Evolutionary conservation across 2,797 vertebrate species (phyloP).

Genomic region (Chelonia mydas): DNA sequence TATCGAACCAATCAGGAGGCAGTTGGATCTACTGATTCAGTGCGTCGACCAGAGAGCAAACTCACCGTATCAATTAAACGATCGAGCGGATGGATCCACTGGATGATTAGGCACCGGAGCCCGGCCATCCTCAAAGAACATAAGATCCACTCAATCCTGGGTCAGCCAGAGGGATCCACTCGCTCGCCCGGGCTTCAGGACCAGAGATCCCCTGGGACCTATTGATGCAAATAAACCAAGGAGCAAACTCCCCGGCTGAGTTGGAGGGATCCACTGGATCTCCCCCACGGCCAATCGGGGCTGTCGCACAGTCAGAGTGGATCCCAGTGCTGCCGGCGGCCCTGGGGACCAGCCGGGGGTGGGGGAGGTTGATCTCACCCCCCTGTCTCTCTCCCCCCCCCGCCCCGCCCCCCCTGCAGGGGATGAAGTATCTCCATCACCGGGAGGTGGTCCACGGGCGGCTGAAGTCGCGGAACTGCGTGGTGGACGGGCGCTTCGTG

Average conservation of each 20-base stretch:
- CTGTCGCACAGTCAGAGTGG: neutral
- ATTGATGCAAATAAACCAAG: no score
- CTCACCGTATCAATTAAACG: neutral
- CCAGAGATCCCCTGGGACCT: no score
- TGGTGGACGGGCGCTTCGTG: constrained; percentile 95
- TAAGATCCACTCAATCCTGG: neutral
- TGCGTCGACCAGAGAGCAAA: neutral
- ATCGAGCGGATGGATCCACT: neutral
- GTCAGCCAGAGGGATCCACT: neutral
- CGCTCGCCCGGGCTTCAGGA: no score
- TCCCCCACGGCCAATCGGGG: accelerated
- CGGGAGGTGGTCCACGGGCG: constrained; percentile 88
- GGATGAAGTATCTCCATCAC: constrained; percentile 92
- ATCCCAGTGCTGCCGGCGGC: no score
- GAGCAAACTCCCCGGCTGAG: no score
- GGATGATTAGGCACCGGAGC: neutral
- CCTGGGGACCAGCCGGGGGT: neutral
- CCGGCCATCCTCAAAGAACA: neutral
- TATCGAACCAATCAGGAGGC: neutral
- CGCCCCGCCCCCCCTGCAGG: constrained; percentile 74
- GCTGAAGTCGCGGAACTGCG: constrained; percentile 94
- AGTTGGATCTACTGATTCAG: neutral
- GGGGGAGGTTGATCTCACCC: neutral
- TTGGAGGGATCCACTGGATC: neutral
- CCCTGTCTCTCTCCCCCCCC: neutral